Evolutionary conservation across 2,888 invertebrate species (phyloP).

Genomic region (Drosophila seclusa): DNA sequence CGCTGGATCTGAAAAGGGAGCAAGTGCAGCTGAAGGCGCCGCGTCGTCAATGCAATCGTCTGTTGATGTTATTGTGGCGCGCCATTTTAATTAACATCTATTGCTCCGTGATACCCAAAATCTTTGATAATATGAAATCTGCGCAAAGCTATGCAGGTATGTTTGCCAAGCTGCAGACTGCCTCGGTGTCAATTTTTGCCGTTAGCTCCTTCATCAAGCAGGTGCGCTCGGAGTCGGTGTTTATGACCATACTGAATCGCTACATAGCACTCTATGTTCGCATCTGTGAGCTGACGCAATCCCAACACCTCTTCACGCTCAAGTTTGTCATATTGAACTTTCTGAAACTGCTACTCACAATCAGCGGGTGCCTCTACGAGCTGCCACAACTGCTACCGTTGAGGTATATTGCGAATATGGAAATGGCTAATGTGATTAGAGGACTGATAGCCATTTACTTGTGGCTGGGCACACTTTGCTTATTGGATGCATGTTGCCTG

Average conservation of each 20-base stretch:
- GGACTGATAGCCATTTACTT: slow-evolving; percentile 60
- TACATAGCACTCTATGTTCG: slow-evolving; percentile 59
- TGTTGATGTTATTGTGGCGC: slow-evolving; percentile 55
- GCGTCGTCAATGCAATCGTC: slow-evolving; percentile 38
- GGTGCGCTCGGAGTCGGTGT: slow-evolving; percentile 42
- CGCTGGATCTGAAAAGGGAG: slow-evolving; percentile 35
- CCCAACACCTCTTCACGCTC: slow-evolving; percentile 42
- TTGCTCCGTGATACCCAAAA: slow-evolving; percentile 46
- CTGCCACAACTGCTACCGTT: slow-evolving; percentile 50
- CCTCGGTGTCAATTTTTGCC: slow-evolving; percentile 67
- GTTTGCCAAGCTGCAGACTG: slow-evolving; percentile 58
- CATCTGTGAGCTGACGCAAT: slow-evolving; percentile 44
- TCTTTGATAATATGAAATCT: slow-evolving; percentile 28
- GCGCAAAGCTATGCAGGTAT: slow-evolving; percentile 52
- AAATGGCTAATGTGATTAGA: neutral
- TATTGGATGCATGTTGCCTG: slow-evolving; percentile 73
- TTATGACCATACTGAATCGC: slow-evolving; percentile 62
- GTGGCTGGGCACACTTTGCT: slow-evolving; percentile 74
- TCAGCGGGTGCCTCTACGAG: slow-evolving; percentile 67
- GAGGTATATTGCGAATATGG: neutral
- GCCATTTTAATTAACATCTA: slow-evolving; percentile 54
- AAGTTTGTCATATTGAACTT: slow-evolving; percentile 58
- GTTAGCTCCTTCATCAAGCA: slow-evolving; percentile 64
- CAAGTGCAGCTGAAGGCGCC: slow-evolving; percentile 42
- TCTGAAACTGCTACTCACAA: slow-evolving; percentile 62